Base-by-base conservation (phyloP, 2,113 vertebrate genomes). In the Ascaphus truei region DNA sequence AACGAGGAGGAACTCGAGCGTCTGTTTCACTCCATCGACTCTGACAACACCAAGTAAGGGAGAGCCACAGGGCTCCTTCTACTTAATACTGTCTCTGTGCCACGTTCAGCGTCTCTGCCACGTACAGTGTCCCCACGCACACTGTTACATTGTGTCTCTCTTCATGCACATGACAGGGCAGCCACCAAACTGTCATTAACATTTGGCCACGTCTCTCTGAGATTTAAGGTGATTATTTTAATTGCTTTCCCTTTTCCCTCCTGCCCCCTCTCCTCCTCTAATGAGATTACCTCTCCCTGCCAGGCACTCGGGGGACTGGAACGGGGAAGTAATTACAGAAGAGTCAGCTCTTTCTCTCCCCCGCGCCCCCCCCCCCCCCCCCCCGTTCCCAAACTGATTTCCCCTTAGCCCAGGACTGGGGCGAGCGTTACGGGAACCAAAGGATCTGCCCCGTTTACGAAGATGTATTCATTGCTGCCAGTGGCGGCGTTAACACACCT, bases 21-120 rank as follows among this genome's bases (percentile, higher is more conserved):
- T 63, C 92, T 98, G 71, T 99, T 99, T 81, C 95, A 98, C 64
- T 92, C 94, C 63, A 99, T 99, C 25, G 97, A 99, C 81, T 95
- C 94, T 0, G 96, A 99, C 88, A 96, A 98, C 82, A 99, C 97
- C 64, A 95, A 93, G 97, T 99, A 84, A 88, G 89, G 68, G 20
- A 45, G 16, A n/a, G n/a, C n/a, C n/a, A n/a, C n/a, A n/a, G n/a
- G n/a, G n/a, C n/a, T n/a, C n/a, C n/a, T 7, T 1, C 0, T 0
- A 1, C 34, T 5, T 16, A 13, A 57, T 5, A 1, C 10, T 2
- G 13, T 29, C 20, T 1, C 0, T 2, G 33, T 15, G 36, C 1
- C 3, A 2, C 31, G 37, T 10, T 1, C 1, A 25, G 8, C 3
- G 30, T 3, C n/a, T n/a, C n/a, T n/a, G n/a, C n/a, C n/a, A n/a